Base-by-base conservation (phyloP, 2,888 invertebrate species). In the Ditula angustiorana region DNA sequence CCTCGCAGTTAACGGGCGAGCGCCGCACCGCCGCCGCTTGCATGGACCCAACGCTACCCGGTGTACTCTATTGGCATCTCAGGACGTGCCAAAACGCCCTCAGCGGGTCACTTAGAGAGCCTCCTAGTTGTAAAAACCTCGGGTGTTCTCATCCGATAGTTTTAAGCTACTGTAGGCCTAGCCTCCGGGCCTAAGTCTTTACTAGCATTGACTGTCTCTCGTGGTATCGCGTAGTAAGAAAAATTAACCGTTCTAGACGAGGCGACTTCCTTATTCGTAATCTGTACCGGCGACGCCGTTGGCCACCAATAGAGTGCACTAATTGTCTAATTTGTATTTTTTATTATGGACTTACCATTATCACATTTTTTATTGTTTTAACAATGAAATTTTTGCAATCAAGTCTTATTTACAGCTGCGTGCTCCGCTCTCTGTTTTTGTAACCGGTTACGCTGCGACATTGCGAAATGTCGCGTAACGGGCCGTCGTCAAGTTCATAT, bases 371-470 rank as follows among this genome's bases (percentile, higher is more conserved):
- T 67, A 71, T 70, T 71, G 67, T 75, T 72, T 70, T 71, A 73
- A 75, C 72, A 68, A 76, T 77, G 74, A 77, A 77, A 71, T 70
- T 76, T 69, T 71, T 70, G 61, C 66, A 76, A 76, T 79, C 75
- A 76, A 76, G 74, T 79, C 73, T 75, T 74, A 73, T 71, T 64
- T 55, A 56, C 63, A 67, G 59, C 66, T 61, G 69, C 65, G 64
- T 67, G 64, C 56, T 65, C 66, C 72, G 78, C 79, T 80, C 79
- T 80, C 76, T 76, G 67, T 30, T 64, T 41, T 49, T 65, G n/a
- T 30, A 53, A 46, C 68, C 57, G 68, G 16, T 41, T 5, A n/a
- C n/a, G n/a, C n/a, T n/a, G n/a, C n/a, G n/a, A n/a, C n/a, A 69
- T 64, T 41, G 50, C 49, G 11, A 30, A 66, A 69, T 74, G 71